phyloP scores from a whole-genome alignment of 1,140 invertebrate species.

The Hyles euphorbiae region DNA sequence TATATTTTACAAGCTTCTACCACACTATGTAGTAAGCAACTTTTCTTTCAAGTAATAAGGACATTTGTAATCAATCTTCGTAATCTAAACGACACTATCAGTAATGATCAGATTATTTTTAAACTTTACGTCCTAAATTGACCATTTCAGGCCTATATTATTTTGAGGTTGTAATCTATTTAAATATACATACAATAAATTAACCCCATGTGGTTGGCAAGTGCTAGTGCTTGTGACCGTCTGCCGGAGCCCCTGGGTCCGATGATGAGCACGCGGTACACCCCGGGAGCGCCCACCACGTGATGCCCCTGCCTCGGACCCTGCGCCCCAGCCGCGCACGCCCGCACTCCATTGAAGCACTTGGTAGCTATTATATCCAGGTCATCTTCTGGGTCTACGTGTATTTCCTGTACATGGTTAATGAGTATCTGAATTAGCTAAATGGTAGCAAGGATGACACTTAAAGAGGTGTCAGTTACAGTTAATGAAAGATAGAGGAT shows the following conservation, averaged over 20 bases:
- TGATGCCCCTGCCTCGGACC: conserved; percentile 40
- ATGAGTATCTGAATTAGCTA: too few species aligned
- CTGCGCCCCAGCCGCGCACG: conserved; percentile 43
- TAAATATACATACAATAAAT: conserved; percentile 50
- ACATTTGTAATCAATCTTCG: too few species aligned
- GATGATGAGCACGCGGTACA: conserved; percentile 68
- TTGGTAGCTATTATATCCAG: conserved; percentile 34
- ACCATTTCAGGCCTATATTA: too few species aligned
- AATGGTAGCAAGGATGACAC: too few species aligned
- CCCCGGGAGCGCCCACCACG: conserved; percentile 46
- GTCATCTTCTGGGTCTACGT: conserved; percentile 38
- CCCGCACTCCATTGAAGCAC: conserved; percentile 51
- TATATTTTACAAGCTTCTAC: neutral
- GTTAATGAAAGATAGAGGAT: too few species aligned
- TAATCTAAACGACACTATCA: too few species aligned
- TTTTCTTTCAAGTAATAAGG: too few species aligned
- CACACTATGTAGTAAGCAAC: too few species aligned
- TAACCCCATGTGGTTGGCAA: conserved; percentile 65
- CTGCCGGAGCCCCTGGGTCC: conserved; percentile 72
- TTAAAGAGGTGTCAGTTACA: too few species aligned
- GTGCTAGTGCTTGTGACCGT: conserved; percentile 54
- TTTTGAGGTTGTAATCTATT: too few species aligned
- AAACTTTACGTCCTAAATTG: too few species aligned
- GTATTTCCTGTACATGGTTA: conserved; percentile 38
- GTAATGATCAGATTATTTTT: too few species aligned